Conservation (phyloP, 1,140 invertebrate species). For the Lucilia sericata region DNA sequence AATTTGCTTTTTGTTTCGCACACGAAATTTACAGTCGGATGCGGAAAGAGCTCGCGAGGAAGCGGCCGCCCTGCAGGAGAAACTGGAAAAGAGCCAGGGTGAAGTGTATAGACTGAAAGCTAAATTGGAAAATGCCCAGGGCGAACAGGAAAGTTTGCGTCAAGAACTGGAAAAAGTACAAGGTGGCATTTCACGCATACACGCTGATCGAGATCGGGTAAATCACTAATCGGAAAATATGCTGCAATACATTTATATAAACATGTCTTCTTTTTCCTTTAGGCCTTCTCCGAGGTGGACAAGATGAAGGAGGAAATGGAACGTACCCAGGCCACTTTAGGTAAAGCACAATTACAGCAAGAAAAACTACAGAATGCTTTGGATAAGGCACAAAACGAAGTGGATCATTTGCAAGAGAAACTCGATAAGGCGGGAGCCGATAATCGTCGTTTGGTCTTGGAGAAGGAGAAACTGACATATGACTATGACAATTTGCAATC, state of each 20-base stretch:
- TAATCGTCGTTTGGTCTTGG: conserved; percentile 87
- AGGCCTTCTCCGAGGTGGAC: conserved; percentile 83
- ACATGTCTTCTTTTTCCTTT: conserved; percentile 33
- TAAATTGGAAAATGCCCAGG: conserved; percentile 92
- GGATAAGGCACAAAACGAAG: conserved; percentile 90
- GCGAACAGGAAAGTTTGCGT: conserved; percentile 90
- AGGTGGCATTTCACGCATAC: conserved; percentile 79
- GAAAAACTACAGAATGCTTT: conserved; percentile 89
- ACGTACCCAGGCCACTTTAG: conserved; percentile 86
- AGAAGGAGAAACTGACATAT: conserved; percentile 89
- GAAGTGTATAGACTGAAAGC: conserved; percentile 95
- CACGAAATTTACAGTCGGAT: conserved; percentile 74
- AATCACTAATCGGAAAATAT: conserved; percentile 26
- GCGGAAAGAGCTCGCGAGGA: conserved; percentile 87
- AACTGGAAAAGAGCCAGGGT: conserved; percentile 92
- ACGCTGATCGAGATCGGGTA: conserved; percentile 86
- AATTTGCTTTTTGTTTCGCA: not conserved
- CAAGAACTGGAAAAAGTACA: conserved; percentile 85
- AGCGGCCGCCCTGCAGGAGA: conserved; percentile 87
- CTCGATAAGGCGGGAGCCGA: conserved; percentile 84
- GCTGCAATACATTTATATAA: not conserved
- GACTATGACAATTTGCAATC: conserved; percentile 91
- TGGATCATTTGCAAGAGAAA: conserved; percentile 90
- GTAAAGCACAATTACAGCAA: conserved; percentile 89
- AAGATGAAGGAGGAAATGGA: conserved; percentile 92